Evolutionary conservation across 2,888 invertebrate species (phyloP), one percentile per base, ranked within the genome.

Genomic region (Xylota segnis): DNA sequence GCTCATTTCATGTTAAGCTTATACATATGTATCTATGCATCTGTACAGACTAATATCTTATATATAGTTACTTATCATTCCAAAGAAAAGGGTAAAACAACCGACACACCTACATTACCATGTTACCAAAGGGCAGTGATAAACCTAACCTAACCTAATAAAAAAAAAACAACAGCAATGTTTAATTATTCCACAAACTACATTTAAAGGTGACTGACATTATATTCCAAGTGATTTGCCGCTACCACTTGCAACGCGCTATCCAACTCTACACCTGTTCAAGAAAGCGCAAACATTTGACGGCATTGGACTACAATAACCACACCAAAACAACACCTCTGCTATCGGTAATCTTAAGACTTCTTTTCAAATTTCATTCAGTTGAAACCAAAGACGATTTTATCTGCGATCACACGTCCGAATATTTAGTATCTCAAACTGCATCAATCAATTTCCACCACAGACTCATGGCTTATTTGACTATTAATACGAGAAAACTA

Each of bases 381-480:
- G 14, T 43, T 43, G 2, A 43, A 23, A 14, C 14, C 40, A 43
- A 14, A 4, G 4, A 14, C 6, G 14, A 59, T 68, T 6, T 68
- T 71, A 56, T 63, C 40, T n/a, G n/a, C 2, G n/a, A 40, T 43
- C 59, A 34, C 61, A 68, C 56, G 75, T 70, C 14, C 61, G 32
- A 56, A 27, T 37, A 63, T 56, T 54, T 50, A 40, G 45, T 27
- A 77, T 70, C 71, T 29, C 14, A 58, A 45, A 12, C 10, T 5
- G 45, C 14, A 66, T 71, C 59, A 76, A 52, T 76, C 63, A 65
- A 54, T 34, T 61, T 77, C 40, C 52, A 70, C 9, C 12, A 27
- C 63, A 74, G 27, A 3, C 32, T 56, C 40, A 50, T 66, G 52
- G 52, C 40, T 59, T 32, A 76, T 76, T 70, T 40, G 66, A 56